Percentiles rank a stretch among this genome's conserved stretches.
Evolutionary conservation across 1,140 invertebrate genomes (phyloP).

Genomic region (Euglossa dilemma): DNA sequence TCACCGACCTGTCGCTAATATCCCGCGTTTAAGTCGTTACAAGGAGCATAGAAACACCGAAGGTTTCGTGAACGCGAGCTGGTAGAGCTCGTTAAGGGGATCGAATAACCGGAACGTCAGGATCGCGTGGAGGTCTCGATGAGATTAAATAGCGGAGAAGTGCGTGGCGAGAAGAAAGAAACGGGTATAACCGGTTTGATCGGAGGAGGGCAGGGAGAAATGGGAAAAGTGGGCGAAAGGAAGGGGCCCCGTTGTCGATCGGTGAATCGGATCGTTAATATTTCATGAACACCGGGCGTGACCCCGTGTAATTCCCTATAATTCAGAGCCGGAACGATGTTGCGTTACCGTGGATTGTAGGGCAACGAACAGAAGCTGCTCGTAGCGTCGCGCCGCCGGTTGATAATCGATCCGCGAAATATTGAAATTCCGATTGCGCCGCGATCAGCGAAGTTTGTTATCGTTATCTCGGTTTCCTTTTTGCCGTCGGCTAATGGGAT

Average conservation of each 20-base stretch:
- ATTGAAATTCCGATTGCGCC: slow-evolving; percentile 51
- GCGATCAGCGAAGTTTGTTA: slow-evolving; percentile 40
- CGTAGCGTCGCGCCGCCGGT: background rate
- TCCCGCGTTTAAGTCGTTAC: too few relatives aligned
- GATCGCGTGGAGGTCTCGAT: background rate
- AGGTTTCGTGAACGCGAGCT: too few relatives aligned
- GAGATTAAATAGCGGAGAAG: background rate
- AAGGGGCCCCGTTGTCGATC: background rate
- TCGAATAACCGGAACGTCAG: background rate
- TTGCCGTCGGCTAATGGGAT: slow-evolving; percentile 41
- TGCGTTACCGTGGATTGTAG: slow-evolving; percentile 11
- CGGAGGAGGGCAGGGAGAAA: accelerated
- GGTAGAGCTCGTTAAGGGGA: too few relatives aligned
- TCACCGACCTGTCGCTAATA: too few relatives aligned
- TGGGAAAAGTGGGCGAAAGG: background rate
- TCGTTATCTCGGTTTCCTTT: slow-evolving; percentile 44
- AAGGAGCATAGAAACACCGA: too few relatives aligned
- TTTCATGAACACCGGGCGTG: slow-evolving; percentile 55
- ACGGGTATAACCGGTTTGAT: background rate
- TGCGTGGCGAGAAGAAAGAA: background rate
- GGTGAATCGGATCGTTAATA: slow-evolving; percentile 58
- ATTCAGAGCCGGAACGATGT: slow-evolving; percentile 51
- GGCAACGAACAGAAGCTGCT: background rate
- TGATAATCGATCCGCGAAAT: slow-evolving; percentile 60
- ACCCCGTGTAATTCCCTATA: slow-evolving; percentile 60